phyloP scores from a whole-genome alignment of 2,888 invertebrate species.

The Entomobrya multifasciata region DNA sequence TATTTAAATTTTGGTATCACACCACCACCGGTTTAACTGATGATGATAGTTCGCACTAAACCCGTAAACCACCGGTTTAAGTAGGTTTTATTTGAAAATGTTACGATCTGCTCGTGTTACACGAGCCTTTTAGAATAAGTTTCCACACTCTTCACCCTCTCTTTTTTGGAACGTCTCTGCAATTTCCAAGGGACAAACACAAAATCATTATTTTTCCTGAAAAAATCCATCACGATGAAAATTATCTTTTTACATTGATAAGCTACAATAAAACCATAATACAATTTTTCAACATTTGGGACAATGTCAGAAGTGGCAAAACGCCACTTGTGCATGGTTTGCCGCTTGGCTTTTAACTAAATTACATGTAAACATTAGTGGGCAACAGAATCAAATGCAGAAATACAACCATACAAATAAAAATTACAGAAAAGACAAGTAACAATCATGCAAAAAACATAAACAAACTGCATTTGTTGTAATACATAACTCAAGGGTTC shows the following conservation, averaged over 20 bases:
- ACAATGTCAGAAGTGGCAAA: slow-evolving; percentile 70
- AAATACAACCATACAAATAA: background rate
- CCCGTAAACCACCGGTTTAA: background rate
- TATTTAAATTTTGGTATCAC: background rate
- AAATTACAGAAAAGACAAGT: background rate
- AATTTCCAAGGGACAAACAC: slow-evolving; percentile 36
- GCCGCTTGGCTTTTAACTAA: slow-evolving; percentile 59
- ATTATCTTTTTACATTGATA: background rate
- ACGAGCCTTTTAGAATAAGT: slow-evolving; percentile 20
- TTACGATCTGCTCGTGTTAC: slow-evolving; percentile 39
- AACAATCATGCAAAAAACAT: background rate
- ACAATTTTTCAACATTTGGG: slow-evolving; percentile 21
- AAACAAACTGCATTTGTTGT: background rate
- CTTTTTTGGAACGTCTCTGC: slow-evolving; percentile 15
- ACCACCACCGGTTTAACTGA: slow-evolving; percentile 37
- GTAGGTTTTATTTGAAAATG: background rate
- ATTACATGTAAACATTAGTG: background rate
- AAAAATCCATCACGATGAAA: slow-evolving; percentile 44
- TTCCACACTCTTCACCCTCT: background rate
- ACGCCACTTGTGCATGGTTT: slow-evolving; percentile 63
- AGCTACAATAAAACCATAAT: background rate
- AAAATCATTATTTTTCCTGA: background rate
- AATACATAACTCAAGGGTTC: slow-evolving; percentile 14
- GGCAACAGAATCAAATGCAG: slow-evolving; percentile 18
- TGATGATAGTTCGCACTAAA: background rate